Base-by-base conservation (phyloP, 30 jellyfish, hydroid and myxozoan genomes). In the Chironex yamaguchii region DNA sequence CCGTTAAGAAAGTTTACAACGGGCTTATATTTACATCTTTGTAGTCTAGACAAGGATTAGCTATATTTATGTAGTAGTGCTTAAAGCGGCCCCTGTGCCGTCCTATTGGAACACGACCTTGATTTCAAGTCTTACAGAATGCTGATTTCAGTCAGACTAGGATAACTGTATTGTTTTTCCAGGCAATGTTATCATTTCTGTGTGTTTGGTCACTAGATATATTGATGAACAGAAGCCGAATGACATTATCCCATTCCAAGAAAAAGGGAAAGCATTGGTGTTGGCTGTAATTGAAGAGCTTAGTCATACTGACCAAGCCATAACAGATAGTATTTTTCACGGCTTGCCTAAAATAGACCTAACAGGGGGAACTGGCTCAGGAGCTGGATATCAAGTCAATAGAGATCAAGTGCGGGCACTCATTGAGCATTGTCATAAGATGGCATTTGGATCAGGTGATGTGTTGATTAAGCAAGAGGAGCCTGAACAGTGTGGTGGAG, bases 321-420 rank as follows among this genome's bases (percentile, higher is more conserved):
- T 82, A 27, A 31, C 79, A 6, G 92, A 86, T 63, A 85, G 87
- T 20, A 29, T 92, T 72, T 50, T 92, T 17, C 78, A 77, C 31
- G 82, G 81, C 58, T 32, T 86, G 31, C 96, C 91, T 34, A 73
- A 85, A 11, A 87, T 92, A n/a, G 98, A 92, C 53, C 86, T 92
- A 13, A 79, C 96, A 12, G 97, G 91, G 14, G 98, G 98, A 3
- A 87, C 91, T 28, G 98, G 98, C 12, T 62, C 33, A 50, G 98
- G 98, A 17, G 88, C 96, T 1, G 53, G 86, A 25, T 92, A 92
- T 58, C 91, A 79, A 29, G 96, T 96, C 1, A 91, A 88, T 52
- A 76, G 73, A 51, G 91, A 79, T 14, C 89, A 89, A 81, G 88
- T 91, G 53, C 82, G 80, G 50, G 64, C 91, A 11, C 58, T 94